Evolutionary conservation across 2,888 invertebrate genomes (phyloP), one percentile per base, ranked within the genome.

Genomic region (Seira musarum): DNA sequence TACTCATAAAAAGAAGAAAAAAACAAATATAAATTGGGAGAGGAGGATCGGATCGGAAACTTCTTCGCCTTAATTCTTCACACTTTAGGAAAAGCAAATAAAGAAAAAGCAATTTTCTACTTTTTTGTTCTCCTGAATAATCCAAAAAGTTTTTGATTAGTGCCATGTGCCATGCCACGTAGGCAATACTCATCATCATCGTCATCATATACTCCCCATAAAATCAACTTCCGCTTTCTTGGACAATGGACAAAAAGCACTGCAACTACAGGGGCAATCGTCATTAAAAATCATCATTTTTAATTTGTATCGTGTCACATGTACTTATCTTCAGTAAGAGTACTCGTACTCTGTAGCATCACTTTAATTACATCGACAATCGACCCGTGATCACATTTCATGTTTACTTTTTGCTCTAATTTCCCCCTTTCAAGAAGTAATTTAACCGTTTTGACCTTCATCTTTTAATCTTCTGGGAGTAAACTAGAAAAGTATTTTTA

Each of bases 401-500:
- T n/a, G n/a, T n/a, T n/a, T n/a, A n/a, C n/a, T n/a, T n/a, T n/a
- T n/a, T 40, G 13, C 40, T 40, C 40, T 40, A 40, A 40, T 40
- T 40, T 40, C 40, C n/a, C n/a, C n/a, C n/a, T 40, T 40, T 5
- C 5, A 40, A 40, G 13, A 40, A 13, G 40, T 40, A 40, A 40
- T 40, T 40, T 40, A 40, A 40, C 40, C 40, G 13, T 40, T 40
- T 40, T 40, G 40, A 40, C 40, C 40, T 40, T 40, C 40, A 40
- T 40, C 40, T 40, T 8, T 40, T 13, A 13, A 8, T 5, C 13
- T 40, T 40, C 40, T 13, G 5, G 5, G 6, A 5, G 6, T 40
- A 5, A 40, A 40, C 6, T 22, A 30, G 25, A 65, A 53, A 30
- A 35, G 21, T n/a, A 40, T 66, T 67, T 72, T 73, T 73, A 73